These are phyloP conservation scores for Hydropsyche tenuis DNA, from an alignment of 1,140 invertebrate species.

Conservation along the genomic window DNA sequence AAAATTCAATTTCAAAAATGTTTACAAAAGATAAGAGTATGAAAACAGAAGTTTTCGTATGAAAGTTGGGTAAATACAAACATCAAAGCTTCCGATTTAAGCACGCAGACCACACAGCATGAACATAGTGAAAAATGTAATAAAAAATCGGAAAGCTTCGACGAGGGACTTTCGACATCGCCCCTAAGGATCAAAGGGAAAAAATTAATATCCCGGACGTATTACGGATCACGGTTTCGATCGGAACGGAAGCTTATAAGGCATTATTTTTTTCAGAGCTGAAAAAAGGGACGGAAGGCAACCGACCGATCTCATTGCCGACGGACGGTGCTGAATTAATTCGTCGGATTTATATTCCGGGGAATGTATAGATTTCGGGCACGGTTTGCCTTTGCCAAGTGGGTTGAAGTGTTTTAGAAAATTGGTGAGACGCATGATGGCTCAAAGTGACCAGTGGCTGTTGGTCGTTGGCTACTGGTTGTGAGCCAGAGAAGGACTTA, in stretches of 20 bases:
- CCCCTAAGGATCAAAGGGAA: conserved; percentile 3
- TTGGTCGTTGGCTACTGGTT: too few relatives aligned
- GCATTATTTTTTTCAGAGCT: conserved; percentile 2
- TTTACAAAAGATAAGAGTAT: too few relatives aligned
- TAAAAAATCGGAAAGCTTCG: not conserved
- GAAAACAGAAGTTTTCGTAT: too few relatives aligned
- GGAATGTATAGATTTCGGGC: not conserved
- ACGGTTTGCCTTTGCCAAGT: not conserved
- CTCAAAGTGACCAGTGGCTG: too few relatives aligned
- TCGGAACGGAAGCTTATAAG: not conserved
- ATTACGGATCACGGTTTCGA: not conserved
- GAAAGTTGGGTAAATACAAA: too few relatives aligned
- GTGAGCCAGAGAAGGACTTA: too few relatives aligned
- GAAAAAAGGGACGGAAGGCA: not conserved
- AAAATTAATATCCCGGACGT: conserved; percentile 5
- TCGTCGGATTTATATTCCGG: conserved; percentile 8
- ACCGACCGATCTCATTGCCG: not conserved
- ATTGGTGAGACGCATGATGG: too few relatives aligned
- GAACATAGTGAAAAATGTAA: conserved; percentile 3
- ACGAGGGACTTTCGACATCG: not conserved
- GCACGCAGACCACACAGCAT: not conserved
- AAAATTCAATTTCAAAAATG: too few relatives aligned
- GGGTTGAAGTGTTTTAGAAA: not conserved
- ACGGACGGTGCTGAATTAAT: conserved; percentile 12
- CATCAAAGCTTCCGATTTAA: too few relatives aligned